A percentile compares a stretch with the other conserved stretches of the same genome.
Evolutionary conservation across 2,797 vertebrate species (phyloP).

Genomic region (Diglossa cyanea): DNA sequence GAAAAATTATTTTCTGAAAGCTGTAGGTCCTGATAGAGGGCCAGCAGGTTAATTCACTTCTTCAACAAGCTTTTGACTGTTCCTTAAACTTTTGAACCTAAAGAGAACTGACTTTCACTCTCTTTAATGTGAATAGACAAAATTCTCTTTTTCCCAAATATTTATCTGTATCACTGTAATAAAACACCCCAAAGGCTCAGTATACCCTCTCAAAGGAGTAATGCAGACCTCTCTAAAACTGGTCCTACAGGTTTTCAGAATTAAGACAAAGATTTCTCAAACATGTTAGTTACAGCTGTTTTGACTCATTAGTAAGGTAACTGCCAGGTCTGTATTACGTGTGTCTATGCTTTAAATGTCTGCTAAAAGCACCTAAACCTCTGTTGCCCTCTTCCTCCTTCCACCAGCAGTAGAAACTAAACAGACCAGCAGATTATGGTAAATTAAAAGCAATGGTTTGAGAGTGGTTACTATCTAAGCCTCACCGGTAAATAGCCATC

Average conservation of each 20-base stretch:
- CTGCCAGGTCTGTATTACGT: accelerated
- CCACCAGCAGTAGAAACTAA: not conserved
- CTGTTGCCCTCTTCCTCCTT: not conserved
- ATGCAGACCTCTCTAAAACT: not conserved
- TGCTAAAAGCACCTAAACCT: not conserved
- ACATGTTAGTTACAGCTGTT: not conserved
- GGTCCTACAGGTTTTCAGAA: not conserved
- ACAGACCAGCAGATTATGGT: accelerated
- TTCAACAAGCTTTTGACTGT: not conserved
- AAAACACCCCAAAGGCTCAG: not conserved
- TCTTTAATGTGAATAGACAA: not conserved
- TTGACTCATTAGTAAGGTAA: not conserved
- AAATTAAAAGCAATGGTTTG: not conserved
- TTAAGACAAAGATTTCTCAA: not conserved
- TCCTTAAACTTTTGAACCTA: not conserved
- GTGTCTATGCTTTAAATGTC: not conserved
- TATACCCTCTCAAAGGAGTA: not conserved
- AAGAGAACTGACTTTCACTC: not conserved
- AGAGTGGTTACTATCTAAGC: not conserved
- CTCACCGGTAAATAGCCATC: not conserved
- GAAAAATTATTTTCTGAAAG: not conserved
- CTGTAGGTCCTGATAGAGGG: not conserved
- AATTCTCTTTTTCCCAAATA: not conserved
- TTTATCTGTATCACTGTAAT: not conserved
- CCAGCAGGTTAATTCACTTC: not conserved